Percentiles rank a stretch among this genome's conserved stretches.
phyloP scores from a whole-genome alignment of 2,888 invertebrate genomes.

The Pheosia tremula region DNA sequence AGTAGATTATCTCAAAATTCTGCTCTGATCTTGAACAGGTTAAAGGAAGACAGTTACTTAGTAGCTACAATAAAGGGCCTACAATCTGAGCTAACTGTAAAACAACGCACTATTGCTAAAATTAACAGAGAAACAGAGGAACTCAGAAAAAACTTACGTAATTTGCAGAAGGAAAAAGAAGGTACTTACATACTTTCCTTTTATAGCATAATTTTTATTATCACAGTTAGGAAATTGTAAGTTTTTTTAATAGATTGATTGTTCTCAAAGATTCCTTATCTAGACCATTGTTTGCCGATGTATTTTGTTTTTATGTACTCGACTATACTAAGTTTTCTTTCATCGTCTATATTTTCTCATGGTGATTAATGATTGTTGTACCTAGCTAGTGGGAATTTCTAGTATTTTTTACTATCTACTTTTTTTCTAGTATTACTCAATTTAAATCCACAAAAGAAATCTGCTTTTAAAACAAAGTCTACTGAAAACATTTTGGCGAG shows the following conservation, averaged over 20 bases:
- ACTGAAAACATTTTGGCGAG: constrained; percentile 69
- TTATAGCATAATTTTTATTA: background rate
- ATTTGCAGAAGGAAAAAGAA: constrained; percentile 91
- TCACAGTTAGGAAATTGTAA: background rate
- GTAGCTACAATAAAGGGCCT: constrained; percentile 92
- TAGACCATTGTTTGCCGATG: background rate
- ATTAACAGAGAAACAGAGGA: constrained; percentile 91
- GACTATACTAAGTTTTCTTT: background rate
- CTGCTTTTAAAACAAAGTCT: constrained; percentile 62
- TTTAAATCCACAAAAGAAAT: constrained; percentile 71
- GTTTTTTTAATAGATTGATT: background rate
- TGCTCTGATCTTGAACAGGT: constrained; percentile 72
- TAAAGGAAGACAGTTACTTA: constrained; percentile 90
- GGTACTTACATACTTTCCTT: constrained; percentile 52
- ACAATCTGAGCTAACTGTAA: constrained; percentile 89
- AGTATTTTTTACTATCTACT: background rate
- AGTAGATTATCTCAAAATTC: constrained; percentile 83
- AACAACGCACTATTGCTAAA: constrained; percentile 89
- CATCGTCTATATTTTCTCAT: background rate
- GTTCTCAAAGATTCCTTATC: background rate
- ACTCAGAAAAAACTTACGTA: constrained; percentile 89
- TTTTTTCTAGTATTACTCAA: constrained; percentile 64
- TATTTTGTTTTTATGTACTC: background rate
- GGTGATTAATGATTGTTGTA: background rate
- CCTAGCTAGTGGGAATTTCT: no score